Evolutionary conservation across 2,113 vertebrate genomes (phyloP), one percentile per base, ranked within the genome.

Genomic region (Coturnix japonica): DNA sequence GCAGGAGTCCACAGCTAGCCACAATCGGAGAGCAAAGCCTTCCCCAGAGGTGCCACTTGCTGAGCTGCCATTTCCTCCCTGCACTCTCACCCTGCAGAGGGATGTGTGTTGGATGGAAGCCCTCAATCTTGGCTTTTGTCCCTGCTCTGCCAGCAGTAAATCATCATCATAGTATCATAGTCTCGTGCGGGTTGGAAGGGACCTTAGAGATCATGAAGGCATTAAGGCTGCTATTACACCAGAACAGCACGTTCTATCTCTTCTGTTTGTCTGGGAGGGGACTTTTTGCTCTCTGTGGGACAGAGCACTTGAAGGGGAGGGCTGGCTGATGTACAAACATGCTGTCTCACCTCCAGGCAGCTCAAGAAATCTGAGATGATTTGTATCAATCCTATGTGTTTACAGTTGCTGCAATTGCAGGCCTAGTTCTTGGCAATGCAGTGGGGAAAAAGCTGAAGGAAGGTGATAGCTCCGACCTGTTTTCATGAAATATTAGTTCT

Each of bases 61-160:
- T 18, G 3, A 11, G 35, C 60, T 90, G 12, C 15, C 64, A 20
- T 19, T 74, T n/a, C 37, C 4, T 41, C 47, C 44, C 79, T 37
- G 65, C 21, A 5, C 22, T 76, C 26, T 28, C 31, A 33, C 72
- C 41, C 76, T 17, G 7, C 39, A 22, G 85, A 16, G 39, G 15
- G n/a, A 19, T 87, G n/a, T 35, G 30, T 66, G 53, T 71, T 31
- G 15, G 60, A 44, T 16, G 31, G 35, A 81, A 83, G 60, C 53
- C 91, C 22, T 78, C 76, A 95, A 64, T 90, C 81, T 87, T 46
- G 30, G 43, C 61, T 88, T 65, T 33, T 26, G 21, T 83, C 30
- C 30, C 13, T 56, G 21, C 15, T 41, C 51, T 43, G 37, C 51
- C 28, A 1, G 46, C 13, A 25, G 30, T 60, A 87, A 91, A 74